Base-by-base conservation (phyloP, 2,888 invertebrate genomes). In the Folsomia manolachei region DNA sequence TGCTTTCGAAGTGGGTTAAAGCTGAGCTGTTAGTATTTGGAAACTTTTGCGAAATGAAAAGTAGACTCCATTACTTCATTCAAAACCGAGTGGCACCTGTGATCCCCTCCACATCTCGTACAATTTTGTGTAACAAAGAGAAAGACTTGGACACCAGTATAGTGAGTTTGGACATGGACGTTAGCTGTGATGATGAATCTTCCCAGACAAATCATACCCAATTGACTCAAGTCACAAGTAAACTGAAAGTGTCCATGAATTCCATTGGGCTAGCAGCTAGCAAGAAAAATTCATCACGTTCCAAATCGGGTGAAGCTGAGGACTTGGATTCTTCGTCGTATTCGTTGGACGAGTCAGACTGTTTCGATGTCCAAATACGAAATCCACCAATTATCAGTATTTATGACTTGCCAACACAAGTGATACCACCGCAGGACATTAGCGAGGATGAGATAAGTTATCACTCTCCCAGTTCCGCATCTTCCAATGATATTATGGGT, bases 1-100 rank as follows among this genome's bases (percentile, higher is more conserved):
- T 69, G 21, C 69, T 78, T 19, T 76, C 78, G 0, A 39, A 67
- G 1, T 78, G 78, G 78, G 73, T 76, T 1, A 26, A 65, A 11
- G 67, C 74, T 1, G 53, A 23, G 14, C n/a, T 75, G 18, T 39
- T 61, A n/a, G 21, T 52, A 0, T 61, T 52, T 18, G n/a, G 60
- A 9, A 52, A 64, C 14, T 75, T 75, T 51, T 14, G 26, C 1
- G 14, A 67, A n/a, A 24, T 68, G 21, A 66, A 63, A 21, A 14
- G 23, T 1, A 52, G 61, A 9, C 24, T 75, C 25, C 19, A 1
- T 18, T 14, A 26, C 18, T 75, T 73, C 27, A 60, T 73, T n/a
- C 2, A 69, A 4, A 19, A 24, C 68, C 51, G 65, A 69, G 60
- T 27, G 4, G 23, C 2, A 2, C 7, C 4, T 4, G 23, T 23